These are phyloP conservation scores for Chydorus sphaericus DNA, from an alignment of 2,888 invertebrate genomes.

Conservation along the genomic window DNA sequence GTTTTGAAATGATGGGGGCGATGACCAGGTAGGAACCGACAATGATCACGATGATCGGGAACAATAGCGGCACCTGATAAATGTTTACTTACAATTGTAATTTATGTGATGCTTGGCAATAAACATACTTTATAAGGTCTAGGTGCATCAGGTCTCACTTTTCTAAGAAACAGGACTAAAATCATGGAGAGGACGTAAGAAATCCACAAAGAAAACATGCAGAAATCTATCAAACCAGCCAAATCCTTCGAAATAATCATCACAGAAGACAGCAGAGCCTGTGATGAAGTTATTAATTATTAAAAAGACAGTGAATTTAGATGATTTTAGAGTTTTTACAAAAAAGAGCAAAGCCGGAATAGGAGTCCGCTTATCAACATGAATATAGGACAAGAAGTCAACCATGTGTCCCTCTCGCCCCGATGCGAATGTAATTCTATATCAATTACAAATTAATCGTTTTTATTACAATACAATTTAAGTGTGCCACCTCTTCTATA, in stretches of 20 bases:
- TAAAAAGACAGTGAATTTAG: background rate
- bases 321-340: conserved; percentile 40
- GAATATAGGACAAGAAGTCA: conserved; percentile 80
- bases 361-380: conserved; percentile 79
- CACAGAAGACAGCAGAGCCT: conserved; percentile 63
- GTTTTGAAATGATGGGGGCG: conserved; percentile 83
- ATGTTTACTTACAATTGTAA: background rate
- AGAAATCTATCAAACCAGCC: conserved; percentile 61
- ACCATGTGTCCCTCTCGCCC: conserved; percentile 83
- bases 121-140: conserved; percentile 50
- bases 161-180: conserved; percentile 54
- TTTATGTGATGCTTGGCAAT: background rate
- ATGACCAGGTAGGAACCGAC: conserved; percentile 84
- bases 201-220: conserved; percentile 74
- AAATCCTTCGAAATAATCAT: conserved; percentile 62
- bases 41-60: conserved; percentile 76
- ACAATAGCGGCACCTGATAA: conserved; percentile 66
- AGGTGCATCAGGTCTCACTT: conserved; percentile 46
- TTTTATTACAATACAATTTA: background rate
- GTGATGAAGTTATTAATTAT: conserved; percentile 23
- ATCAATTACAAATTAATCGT: background rate
- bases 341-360: conserved; percentile 91
- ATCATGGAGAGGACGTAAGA: conserved; percentile 73
- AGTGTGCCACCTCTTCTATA: background rate
- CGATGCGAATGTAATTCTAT: conserved; percentile 75